Conservation (phyloP, 2,113 vertebrate species). For the Natator depressus region DNA sequence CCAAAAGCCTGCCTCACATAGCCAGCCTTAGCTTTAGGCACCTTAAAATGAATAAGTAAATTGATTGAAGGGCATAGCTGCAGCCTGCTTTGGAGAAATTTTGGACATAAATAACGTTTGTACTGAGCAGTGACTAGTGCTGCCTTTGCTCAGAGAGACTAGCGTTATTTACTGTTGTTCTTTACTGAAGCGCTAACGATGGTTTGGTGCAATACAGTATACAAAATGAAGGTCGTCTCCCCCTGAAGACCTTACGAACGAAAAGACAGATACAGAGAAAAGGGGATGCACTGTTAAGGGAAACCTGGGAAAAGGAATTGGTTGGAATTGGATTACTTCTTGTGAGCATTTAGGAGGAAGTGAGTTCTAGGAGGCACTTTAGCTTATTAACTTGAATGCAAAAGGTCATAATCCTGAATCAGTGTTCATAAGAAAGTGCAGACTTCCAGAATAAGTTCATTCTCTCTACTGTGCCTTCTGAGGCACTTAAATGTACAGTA, state of each 20-base stretch:
- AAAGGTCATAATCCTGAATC: neutral
- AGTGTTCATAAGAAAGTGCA: neutral
- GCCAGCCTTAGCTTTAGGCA: neutral
- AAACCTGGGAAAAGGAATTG: neutral
- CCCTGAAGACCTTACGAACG: neutral
- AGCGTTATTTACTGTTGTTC: accelerated
- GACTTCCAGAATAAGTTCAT: neutral
- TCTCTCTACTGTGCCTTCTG: neutral
- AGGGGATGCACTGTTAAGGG: accelerated
- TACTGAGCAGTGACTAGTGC: neutral
- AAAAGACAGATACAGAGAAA: neutral
- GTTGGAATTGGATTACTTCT: neutral
- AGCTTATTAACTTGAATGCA: neutral
- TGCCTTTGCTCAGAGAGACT: accelerated
- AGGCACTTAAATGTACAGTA: neutral
- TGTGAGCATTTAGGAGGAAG: neutral
- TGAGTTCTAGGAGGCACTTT: neutral
- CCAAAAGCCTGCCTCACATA: neutral
- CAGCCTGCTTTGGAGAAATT: neutral
- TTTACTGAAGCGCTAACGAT: neutral
- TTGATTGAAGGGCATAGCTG: neutral
- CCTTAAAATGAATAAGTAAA: neutral
- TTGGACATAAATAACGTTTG: neutral
- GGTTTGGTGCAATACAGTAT: neutral
- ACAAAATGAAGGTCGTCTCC: neutral